Evolutionary conservation across 1,140 invertebrate genomes (phyloP), one percentile per base, ranked within the genome.

Genomic region (Drosophila saltans): DNA sequence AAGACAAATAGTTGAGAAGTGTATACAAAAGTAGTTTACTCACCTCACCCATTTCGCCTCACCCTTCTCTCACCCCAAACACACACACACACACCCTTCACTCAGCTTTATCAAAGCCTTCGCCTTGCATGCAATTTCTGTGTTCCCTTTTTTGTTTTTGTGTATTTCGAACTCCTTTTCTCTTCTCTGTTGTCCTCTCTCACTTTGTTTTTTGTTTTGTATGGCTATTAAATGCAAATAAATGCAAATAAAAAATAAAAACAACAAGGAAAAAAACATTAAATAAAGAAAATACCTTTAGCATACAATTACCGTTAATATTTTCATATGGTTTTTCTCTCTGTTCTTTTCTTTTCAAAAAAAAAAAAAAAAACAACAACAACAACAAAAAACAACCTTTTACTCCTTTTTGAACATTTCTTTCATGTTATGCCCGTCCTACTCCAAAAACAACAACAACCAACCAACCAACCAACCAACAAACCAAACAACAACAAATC

Each of bases 211-310:
- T 61, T 61, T 67, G 33, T 67, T 63, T 11, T 62, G 28, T 24
- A 9, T 63, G 59, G 16, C 76, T 74, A 71, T 73, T 78, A 75
- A 88, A 84, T 88, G 84, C 80, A 89, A 89, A 89, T 89, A 88
- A 78, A 88, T 88, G 84, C 80, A 73, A 67, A 84, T 26, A 26
- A 52, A 26, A 52, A n/a, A 43, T 2, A 43, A 43, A 43, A 43
- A 5, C 9, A 41, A 75, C 0, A 10, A 41, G 72, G 84, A 39
- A 39, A 39, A 39, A 59, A 59, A 59, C 75, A 88, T 89, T 88
- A 84, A 88, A 88, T 89, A 84, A 89, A 52, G 45, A 52, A 86
- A 89, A 89, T 83, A 77, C 72, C 73, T 52, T 52, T 74, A 56
- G 83, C 74, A 81, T 88, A 77, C 72, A 71, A 71, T 86, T 81